These are phyloP conservation scores for Protula sp. DNA, from an alignment of 2,888 invertebrate genomes.

Conservation along the genomic window DNA sequence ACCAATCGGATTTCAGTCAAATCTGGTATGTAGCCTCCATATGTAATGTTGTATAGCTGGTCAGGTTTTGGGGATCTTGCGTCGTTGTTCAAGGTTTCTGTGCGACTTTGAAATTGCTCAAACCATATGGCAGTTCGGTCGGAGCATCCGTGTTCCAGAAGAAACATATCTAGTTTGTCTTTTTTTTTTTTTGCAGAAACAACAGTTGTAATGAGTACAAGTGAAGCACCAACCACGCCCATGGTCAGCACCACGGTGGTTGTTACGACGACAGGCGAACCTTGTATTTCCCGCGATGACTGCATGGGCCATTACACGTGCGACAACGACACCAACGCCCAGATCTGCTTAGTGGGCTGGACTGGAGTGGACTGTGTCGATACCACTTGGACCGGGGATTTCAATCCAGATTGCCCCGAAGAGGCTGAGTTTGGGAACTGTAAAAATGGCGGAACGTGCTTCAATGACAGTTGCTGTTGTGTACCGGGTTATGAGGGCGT, in stretches of 20 bases:
- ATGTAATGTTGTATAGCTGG: too few relatives aligned
- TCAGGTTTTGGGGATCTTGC: too few relatives aligned
- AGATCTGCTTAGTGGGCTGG: background rate
- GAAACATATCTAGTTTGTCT: too few relatives aligned
- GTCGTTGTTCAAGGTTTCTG: too few relatives aligned
- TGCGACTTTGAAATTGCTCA: too few relatives aligned
- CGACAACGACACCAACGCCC: background rate
- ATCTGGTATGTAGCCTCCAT: too few relatives aligned
- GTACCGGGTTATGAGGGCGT: background rate
- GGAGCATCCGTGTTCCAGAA: too few relatives aligned
- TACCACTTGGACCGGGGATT: background rate
- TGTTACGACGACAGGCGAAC: background rate
- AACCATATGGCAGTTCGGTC: too few relatives aligned
- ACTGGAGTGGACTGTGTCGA: background rate
- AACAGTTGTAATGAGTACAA: too few relatives aligned
- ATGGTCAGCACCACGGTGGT: too few relatives aligned
- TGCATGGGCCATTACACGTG: background rate
- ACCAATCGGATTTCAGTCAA: too few relatives aligned
- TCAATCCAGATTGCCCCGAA: background rate
- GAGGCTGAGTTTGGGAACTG: background rate
- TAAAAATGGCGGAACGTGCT: background rate
- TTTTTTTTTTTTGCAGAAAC: too few relatives aligned
- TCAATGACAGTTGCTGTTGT: background rate
- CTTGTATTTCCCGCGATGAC: background rate
- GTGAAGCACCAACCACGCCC: background rate